Evolutionary conservation across 2,888 invertebrate species (phyloP), one percentile per base, ranked within the genome.

Genomic region (Anthrax anthrax): DNA sequence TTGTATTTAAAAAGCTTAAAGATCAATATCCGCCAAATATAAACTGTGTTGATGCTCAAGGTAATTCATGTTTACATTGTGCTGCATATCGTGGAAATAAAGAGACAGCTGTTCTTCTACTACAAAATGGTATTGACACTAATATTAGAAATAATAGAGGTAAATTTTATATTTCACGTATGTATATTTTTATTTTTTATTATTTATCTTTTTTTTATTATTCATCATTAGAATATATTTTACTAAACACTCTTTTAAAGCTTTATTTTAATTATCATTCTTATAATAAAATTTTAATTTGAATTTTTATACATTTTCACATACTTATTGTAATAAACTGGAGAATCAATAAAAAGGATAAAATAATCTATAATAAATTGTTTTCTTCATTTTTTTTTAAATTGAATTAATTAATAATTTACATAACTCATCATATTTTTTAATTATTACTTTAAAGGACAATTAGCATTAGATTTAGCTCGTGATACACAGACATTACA

Each of bases 111-210:
- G 76, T 80, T 4, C 58, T 78, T 4, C 62, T 81, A 8, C 63
- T 81, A 40, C 80, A 81, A 62, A 77, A 78, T 58, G 80, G 81
- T 6, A 73, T 80, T 5, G 76, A 80, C 55, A 74, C 78, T 19
- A 71, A 72, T 1, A 65, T 78, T 9, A 73, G 70, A 53, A 81
- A 81, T 57, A 69, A 71, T 48, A 71, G 73, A 57, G 80, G 80
- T 79, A 45, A 32, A 12, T 32, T 12, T 12, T 32, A 23, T 23
- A 6, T 23, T 23, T 23, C 23, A 23, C 23, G n/a, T n/a, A n/a
- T n/a, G n/a, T n/a, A n/a, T n/a, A n/a, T n/a, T n/a, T n/a, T n/a
- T n/a, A n/a, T n/a, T n/a, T n/a, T n/a, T n/a, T n/a, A n/a, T n/a
- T n/a, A n/a, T n/a, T n/a, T n/a, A n/a, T n/a, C n/a, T n/a, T n/a